phyloP scores from a whole-genome alignment of 1,140 invertebrate genomes.

The Drosophila auraria region DNA sequence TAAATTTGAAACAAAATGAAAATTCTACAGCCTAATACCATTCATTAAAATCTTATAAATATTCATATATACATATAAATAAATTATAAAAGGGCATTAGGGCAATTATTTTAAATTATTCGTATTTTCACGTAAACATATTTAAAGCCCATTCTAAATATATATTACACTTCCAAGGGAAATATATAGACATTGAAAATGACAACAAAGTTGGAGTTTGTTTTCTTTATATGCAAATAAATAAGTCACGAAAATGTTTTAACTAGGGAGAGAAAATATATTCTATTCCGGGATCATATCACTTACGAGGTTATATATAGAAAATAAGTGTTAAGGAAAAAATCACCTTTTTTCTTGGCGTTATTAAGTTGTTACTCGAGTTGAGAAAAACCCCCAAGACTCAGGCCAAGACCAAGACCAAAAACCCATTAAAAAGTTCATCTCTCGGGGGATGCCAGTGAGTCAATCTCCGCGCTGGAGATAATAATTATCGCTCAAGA shows the following conservation, averaged over 20 bases:
- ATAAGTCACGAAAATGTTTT: constrained; percentile 18
- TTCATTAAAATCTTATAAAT: too few species aligned
- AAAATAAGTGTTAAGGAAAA: not conserved
- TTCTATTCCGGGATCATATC: constrained; percentile 10
- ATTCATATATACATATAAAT: too few species aligned
- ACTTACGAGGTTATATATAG: not conserved
- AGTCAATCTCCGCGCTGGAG: constrained; percentile 15
- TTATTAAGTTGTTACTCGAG: not conserved
- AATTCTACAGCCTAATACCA: too few species aligned
- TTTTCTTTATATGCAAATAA: constrained; percentile 12
- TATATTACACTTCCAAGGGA: not conserved
- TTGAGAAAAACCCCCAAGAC: constrained; percentile 8
- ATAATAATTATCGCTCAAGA: constrained; percentile 6
- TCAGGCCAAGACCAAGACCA: not conserved
- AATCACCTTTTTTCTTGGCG: not conserved
- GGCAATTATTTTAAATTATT: not conserved
- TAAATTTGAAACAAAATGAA: too few species aligned
- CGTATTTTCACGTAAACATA: not conserved
- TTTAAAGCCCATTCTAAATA: not conserved
- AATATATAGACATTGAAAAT: not conserved
- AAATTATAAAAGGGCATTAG: not conserved
- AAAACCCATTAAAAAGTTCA: constrained; percentile 3
- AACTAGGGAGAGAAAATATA: not conserved
- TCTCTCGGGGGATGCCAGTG: constrained; percentile 39
- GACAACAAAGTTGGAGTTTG: not conserved